Evolutionary conservation across 2,113 vertebrate species (phyloP).

Genomic region (Oophaga pumilio): DNA sequence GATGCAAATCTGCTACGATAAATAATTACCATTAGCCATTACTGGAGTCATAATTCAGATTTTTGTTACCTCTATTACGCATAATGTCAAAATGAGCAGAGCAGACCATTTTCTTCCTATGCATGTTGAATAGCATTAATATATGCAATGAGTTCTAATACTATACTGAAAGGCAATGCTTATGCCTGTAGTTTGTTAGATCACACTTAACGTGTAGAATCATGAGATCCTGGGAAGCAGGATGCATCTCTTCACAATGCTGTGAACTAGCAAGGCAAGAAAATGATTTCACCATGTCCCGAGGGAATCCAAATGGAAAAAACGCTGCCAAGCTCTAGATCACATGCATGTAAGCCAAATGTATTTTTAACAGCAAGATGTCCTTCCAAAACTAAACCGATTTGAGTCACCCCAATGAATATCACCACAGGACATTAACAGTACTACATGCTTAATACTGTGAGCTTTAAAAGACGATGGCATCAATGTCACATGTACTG

Average conservation of each 20-base stretch:
- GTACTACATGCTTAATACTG: background rate
- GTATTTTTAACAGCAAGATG: constrained; percentile 31
- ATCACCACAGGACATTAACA: constrained; percentile 30
- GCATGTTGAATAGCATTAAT: background rate
- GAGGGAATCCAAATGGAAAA: constrained; percentile 25
- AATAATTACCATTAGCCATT: background rate
- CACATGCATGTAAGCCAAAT: constrained; percentile 34
- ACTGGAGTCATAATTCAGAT: background rate
- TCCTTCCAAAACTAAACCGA: background rate
- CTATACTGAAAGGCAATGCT: background rate
- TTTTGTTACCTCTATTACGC: background rate
- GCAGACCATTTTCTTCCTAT: background rate
- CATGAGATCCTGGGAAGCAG: constrained; percentile 33
- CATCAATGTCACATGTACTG: constrained; percentile 30
- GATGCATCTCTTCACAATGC: constrained; percentile 36
- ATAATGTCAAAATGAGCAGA: background rate
- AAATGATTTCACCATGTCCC: constrained; percentile 39
- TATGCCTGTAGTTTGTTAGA: background rate
- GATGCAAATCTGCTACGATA: no score
- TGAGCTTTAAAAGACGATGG: background rate
- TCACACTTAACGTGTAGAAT: constrained; percentile 13
- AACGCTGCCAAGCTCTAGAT: constrained; percentile 23
- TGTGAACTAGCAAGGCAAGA: constrained; percentile 25
- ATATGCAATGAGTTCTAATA: background rate
- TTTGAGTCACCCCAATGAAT: constrained; percentile 10